phyloP scores from a whole-genome alignment of 2,797 vertebrate species.

The Peromyscus attwateri region DNA sequence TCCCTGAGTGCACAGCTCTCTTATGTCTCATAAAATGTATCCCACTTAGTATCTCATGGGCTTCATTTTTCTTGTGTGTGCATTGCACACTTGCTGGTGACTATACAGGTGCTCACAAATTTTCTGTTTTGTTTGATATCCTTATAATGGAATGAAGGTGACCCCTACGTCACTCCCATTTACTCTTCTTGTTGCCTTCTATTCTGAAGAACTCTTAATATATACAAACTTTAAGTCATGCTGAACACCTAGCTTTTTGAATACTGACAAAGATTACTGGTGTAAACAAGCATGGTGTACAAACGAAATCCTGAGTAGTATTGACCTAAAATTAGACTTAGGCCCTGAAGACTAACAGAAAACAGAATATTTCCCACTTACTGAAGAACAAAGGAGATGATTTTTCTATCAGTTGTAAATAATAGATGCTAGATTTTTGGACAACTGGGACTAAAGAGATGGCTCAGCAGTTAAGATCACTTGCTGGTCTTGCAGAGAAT shows the following conservation, averaged over 20 bases:
- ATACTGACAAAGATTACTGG: conserved; percentile 2
- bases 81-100: not conserved
- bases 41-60: conserved; percentile 2
- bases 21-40: conserved; percentile 22
- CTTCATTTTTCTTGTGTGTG: conserved; percentile 17
- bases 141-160: conserved; percentile 23
- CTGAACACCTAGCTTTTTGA: conserved; percentile 42
- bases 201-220: not conserved
- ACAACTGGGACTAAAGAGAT: not conserved
- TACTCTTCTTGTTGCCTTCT: not conserved
- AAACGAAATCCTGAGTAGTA: conserved; percentile 51
- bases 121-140: conserved; percentile 35
- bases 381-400: not conserved
- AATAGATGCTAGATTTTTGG: conserved; percentile 28
- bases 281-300: conserved; percentile 12
- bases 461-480: not conserved
- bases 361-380: not conserved
- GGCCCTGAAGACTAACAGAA: not conserved
- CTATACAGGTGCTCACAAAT: not conserved
- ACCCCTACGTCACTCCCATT: not conserved
- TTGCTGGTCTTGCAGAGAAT: not conserved
- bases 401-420: conserved; percentile 50
- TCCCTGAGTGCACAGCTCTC: not conserved
- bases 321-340: conserved; percentile 39
- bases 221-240: conserved; percentile 54